Base-by-base conservation (phyloP, 2,797 vertebrate genomes). In the Xenops minutus region DNA sequence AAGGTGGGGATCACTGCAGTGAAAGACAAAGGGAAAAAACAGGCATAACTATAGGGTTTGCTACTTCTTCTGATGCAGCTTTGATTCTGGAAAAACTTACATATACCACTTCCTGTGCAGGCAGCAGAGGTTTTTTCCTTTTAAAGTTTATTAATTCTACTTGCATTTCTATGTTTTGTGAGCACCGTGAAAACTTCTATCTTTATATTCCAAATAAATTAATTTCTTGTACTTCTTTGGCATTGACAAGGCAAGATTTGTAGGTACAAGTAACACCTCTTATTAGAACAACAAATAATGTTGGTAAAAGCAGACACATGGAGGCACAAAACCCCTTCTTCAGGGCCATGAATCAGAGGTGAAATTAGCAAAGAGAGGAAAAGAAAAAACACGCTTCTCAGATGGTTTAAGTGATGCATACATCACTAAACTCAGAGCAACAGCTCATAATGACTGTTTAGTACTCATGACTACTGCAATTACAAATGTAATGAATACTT, bases 21-120 rank as follows among this genome's bases (percentile, higher is more conserved):
- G 58, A 64, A 75, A 78, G 37, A 58, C 0, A 0, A 66, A 79
- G 27, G 9, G 22, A 48, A 55, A 86, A 69, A 34, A 0, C 11
- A 82, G 67, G 41, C 23, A 81, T 34, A 78, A 6, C 54, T 52
- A 32, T 0, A 56, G 21, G 3, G 19, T 67, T 77, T 59, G 12
- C 19, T 54, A 64, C 6, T 49, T 26, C 32, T 69, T 55, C 41
- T 58, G 44, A 79, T 74, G 36, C 27, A 73, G 41, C 32, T 88
- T 74, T 63, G 29, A 37, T 61, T 88, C 68, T 34, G 48, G 43
- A 51, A 89, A 94, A 59, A 68, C 59, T 16, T 46, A 68, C 8
- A 34, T 23, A 22, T 3, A 3, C 34, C n/a, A 36, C 10, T 77
- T 66, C 37, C 74, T 56, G n/a, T 30, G 44, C 43, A 58, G 36